phyloP scores from a whole-genome alignment of 2,113 vertebrate species.

The Pachyramphus minor region DNA sequence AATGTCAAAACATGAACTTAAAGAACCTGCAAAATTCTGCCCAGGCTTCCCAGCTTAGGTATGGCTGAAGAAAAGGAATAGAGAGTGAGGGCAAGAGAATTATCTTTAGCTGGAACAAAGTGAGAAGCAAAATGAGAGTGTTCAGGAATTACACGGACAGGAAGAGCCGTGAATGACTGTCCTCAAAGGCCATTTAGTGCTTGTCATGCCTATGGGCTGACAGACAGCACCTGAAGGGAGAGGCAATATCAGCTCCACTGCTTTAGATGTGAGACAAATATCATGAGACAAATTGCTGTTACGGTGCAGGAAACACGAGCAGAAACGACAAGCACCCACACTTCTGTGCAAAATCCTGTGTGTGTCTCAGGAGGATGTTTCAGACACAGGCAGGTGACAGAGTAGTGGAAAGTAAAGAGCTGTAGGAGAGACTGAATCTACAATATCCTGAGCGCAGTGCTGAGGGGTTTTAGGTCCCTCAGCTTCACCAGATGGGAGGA shows the following conservation, averaged over 20 bases:
- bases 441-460: accelerated
- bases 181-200: not conserved
- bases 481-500: not conserved
- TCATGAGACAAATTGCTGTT: not conserved
- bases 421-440: not conserved
- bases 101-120: not conserved
- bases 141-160: not conserved
- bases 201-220: not conserved
- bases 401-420: not conserved
- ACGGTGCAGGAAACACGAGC: not conserved
- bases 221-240: not conserved
- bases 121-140: not conserved
- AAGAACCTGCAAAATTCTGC: not conserved
- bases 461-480: not conserved
- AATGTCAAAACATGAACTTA: not conserved
- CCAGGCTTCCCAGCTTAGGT: not conserved
- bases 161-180: not conserved
- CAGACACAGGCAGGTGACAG: not conserved
- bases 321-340: not conserved
- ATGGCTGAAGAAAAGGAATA: not conserved
- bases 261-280: not conserved
- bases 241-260: not conserved
- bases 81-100: not conserved
- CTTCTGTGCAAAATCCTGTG: not conserved
- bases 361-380: not conserved